Percentiles rank a stretch among this genome's conserved stretches.
Evolutionary conservation across 2,113 vertebrate species (phyloP).

Genomic region (Taxidea taxus): DNA sequence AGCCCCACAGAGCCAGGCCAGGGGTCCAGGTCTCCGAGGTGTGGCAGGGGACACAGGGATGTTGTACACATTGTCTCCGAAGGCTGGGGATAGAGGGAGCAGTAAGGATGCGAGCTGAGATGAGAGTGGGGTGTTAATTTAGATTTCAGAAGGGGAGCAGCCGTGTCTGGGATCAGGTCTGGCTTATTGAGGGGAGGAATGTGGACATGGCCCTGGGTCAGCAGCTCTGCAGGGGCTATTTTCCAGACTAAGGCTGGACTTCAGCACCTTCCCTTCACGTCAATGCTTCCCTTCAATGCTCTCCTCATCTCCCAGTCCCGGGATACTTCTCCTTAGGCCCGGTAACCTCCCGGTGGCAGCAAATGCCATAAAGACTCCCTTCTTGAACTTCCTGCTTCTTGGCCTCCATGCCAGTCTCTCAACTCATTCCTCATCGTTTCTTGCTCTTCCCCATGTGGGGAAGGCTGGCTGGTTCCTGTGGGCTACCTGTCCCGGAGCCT

Average conservation of each 20-base stretch:
- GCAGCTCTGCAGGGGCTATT: not conserved
- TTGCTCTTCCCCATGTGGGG: not conserved
- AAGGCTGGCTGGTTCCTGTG: not conserved
- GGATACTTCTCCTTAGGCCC: not conserved
- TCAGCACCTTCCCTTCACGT: not conserved
- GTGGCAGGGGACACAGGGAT: no score
- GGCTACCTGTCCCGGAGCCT: not conserved
- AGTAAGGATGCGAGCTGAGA: not conserved
- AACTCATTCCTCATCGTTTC: rapidly evolving
- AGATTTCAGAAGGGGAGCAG: not conserved
- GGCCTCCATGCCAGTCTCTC: not conserved
- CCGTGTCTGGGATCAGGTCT: not conserved
- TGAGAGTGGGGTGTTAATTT: no score
- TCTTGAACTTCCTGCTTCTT: not conserved
- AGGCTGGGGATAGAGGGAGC: not conserved
- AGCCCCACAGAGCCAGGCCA: not conserved
- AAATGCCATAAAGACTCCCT: not conserved
- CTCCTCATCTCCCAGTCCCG: not conserved
- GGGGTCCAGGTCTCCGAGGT: not conserved
- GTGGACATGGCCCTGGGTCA: not conserved
- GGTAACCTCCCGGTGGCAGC: no score
- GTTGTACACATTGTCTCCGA: not conserved
- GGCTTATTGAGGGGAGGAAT: not conserved
- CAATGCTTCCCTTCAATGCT: no score
- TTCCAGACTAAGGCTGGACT: not conserved